These are phyloP conservation scores for Calephelis virginiensis DNA, from an alignment of 1,140 invertebrate genomes.

Conservation along the genomic window DNA sequence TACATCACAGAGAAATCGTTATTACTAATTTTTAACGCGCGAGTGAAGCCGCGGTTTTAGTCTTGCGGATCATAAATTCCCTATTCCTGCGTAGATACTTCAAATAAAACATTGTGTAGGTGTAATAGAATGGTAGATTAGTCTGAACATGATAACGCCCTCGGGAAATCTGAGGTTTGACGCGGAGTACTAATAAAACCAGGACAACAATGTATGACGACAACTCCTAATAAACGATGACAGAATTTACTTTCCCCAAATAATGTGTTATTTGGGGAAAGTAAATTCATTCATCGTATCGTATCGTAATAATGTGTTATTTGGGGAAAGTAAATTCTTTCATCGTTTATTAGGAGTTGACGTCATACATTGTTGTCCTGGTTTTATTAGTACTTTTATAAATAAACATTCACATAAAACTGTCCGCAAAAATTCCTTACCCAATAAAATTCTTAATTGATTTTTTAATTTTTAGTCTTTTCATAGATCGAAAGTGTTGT, in stretches of 20 bases:
- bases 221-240: neutral
- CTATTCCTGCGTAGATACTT: too few relatives aligned
- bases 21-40: too few relatives aligned
- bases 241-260: neutral
- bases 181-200: neutral
- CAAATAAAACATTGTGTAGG: neutral
- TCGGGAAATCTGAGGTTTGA: conserved; percentile 2
- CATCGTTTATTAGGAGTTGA: neutral
- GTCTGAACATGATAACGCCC: conserved; percentile 6
- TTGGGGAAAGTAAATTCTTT: neutral
- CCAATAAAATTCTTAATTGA: too few relatives aligned
- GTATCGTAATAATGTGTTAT: too few relatives aligned
- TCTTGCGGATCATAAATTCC: neutral
- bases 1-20: too few relatives aligned
- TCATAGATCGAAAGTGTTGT: too few relatives aligned
- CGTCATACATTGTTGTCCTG: neutral
- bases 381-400: neutral
- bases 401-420: too few relatives aligned
- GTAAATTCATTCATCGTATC: too few relatives aligned
- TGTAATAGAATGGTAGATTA: conserved; percentile 3
- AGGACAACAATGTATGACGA: neutral
- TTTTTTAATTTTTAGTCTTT: too few relatives aligned
- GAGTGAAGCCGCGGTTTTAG: neutral
- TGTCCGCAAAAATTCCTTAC: too few relatives aligned
- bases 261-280: too few relatives aligned